phyloP scores from a whole-genome alignment of 1,140 invertebrate species.

The Leptoteleia sp. region DNA sequence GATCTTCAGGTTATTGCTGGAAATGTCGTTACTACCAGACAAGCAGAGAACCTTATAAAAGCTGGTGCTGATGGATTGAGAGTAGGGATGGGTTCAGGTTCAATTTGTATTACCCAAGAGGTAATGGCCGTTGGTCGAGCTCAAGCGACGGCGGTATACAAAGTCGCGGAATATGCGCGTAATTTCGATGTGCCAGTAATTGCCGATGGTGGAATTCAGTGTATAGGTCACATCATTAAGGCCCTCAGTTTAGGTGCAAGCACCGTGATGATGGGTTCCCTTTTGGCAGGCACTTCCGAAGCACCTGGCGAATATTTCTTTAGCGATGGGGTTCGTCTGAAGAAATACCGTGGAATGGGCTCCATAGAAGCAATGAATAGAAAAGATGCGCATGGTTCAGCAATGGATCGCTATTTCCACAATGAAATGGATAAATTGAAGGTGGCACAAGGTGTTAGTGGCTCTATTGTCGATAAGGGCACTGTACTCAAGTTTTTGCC shows the following conservation, averaged over 20 bases:
- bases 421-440: conserved; percentile 97
- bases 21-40: conserved; percentile 97
- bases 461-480: conserved; percentile 99
- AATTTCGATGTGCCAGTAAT: conserved; percentile 96
- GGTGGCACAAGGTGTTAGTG: conserved; percentile 99
- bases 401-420: conserved; percentile 93
- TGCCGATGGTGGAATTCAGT: conserved; percentile 98
- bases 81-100: conserved; percentile 99
- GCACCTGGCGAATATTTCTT: conserved; percentile 99
- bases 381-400: conserved; percentile 87
- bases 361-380: conserved; percentile 99
- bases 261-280: conserved; percentile 99
- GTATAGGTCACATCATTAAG: conserved; percentile 97
- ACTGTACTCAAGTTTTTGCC: conserved; percentile 97
- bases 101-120: conserved; percentile 99
- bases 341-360: conserved; percentile 99
- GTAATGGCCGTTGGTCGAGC: conserved; percentile 99
- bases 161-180: conserved; percentile 94
- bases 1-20: conserved; percentile 97
- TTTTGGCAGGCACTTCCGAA: conserved; percentile 98
- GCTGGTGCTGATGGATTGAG: conserved; percentile 97
- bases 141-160: conserved; percentile 95
- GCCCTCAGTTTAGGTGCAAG: conserved; percentile 94
- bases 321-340: conserved; percentile 97
- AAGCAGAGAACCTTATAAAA: conserved; percentile 98